Conservation (phyloP, 2,113 vertebrate species). For the Percopsis transmontana region DNA sequence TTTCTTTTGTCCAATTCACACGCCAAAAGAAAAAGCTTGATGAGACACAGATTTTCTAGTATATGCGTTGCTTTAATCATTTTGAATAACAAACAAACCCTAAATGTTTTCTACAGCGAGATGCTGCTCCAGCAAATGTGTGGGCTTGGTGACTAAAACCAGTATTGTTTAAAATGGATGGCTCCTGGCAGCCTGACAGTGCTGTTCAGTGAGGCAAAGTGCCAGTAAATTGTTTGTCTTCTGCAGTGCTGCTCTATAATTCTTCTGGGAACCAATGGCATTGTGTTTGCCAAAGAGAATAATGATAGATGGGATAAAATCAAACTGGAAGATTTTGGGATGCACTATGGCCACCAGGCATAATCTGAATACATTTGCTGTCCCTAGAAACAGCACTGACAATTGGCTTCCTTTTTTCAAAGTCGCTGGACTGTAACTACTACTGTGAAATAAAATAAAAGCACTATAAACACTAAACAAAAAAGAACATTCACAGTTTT, state of each 20-base stretch:
- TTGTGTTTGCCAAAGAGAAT: conserved; percentile 86
- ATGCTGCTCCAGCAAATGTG: conserved; percentile 72
- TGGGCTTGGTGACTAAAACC: conserved; percentile 71
- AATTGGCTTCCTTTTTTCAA: conserved; percentile 40
- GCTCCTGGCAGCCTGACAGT: conserved; percentile 80
- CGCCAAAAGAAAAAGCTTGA: conserved; percentile 22
- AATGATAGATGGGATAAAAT: conserved; percentile 84
- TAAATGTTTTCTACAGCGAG: conserved; percentile 56
- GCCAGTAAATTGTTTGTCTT: conserved; percentile 88
- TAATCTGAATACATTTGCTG: conserved; percentile 72
- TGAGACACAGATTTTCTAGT: conserved; percentile 29
- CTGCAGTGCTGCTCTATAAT: conserved; percentile 83
- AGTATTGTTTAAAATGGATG: conserved; percentile 81
- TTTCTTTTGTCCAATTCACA: conserved; percentile 12
- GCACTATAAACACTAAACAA: too few species aligned
- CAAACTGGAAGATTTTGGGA: conserved; percentile 78
- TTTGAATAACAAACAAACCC: conserved; percentile 59
- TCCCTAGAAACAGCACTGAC: conserved; percentile 38
- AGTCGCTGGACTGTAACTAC: background rate
- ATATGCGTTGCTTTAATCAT: conserved; percentile 49
- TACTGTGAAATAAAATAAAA: too few species aligned
- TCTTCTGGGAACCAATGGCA: conserved; percentile 83
- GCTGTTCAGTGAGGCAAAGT: conserved; percentile 86
- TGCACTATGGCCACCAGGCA: conserved; percentile 71
- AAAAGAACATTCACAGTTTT: too few species aligned